These are phyloP conservation scores for Nomada ruficornis DNA, from an alignment of 2,888 invertebrate species.

Conservation along the genomic window DNA sequence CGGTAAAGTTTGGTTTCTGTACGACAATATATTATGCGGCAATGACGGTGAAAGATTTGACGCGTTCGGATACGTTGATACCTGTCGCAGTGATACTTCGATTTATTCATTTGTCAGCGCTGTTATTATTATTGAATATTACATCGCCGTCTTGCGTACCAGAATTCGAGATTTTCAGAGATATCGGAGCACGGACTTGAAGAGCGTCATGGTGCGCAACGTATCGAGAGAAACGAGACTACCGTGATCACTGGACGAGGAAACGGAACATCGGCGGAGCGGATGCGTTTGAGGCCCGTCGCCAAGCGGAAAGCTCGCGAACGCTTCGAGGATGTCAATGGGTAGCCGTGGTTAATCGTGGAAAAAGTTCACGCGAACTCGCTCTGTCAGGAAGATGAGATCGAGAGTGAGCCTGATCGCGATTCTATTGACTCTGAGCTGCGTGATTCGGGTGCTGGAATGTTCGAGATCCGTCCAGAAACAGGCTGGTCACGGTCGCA, in stretches of 20 bases:
- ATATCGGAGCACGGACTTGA: not conserved
- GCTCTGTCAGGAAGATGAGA: slow-evolving; percentile 67
- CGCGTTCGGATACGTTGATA: too few relatives aligned
- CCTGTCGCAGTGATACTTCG: too few relatives aligned
- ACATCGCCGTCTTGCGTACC: too few relatives aligned
- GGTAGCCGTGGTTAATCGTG: slow-evolving; percentile 19
- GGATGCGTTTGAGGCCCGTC: slow-evolving; percentile 22
- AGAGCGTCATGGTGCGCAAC: slow-evolving; percentile 21
- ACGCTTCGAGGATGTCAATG: slow-evolving; percentile 45
- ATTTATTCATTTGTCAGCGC: too few relatives aligned
- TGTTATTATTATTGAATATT: too few relatives aligned
- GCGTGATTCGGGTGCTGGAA: slow-evolving; percentile 42
- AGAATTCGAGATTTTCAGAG: slow-evolving; percentile 22
- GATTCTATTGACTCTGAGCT: slow-evolving; percentile 69
- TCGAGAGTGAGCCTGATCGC: slow-evolving; percentile 77
- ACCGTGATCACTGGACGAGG: not conserved
- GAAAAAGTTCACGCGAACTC: slow-evolving; percentile 22
- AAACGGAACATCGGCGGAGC: not conserved
- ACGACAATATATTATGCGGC: too few relatives aligned
- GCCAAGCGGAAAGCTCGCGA: not conserved
- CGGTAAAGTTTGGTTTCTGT: too few relatives aligned
- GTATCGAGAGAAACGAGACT: not conserved
- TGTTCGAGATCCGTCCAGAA: slow-evolving; percentile 23
- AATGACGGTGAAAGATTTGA: too few relatives aligned
- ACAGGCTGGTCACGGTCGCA: slow-evolving; percentile 13